Percentiles rank a stretch among this genome's conserved stretches.
Conservation (phyloP, 1,140 invertebrate species). For the Achatina immaculata region DNA sequence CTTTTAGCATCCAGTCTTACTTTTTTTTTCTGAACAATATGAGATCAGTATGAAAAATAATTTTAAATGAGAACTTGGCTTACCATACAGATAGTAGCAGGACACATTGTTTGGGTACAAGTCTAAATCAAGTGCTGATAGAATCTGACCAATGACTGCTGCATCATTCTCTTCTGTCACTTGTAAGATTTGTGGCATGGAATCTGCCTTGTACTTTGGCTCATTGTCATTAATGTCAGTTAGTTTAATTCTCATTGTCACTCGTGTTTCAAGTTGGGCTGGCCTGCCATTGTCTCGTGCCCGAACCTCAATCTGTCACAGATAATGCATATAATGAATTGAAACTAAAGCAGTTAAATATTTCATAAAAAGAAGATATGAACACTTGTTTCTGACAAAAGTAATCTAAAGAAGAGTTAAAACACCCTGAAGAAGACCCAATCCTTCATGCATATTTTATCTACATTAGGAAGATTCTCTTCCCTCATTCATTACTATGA, state of each 20-base stretch:
- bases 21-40: too few relatives aligned
- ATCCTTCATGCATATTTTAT: too few relatives aligned
- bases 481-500: too few relatives aligned
- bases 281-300: slow-evolving; percentile 44
- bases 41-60: too few relatives aligned
- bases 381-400: too few relatives aligned
- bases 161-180: slow-evolving; percentile 33
- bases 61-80: background rate
- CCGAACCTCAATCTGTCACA: slow-evolving; percentile 40
- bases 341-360: too few relatives aligned
- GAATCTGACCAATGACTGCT: slow-evolving; percentile 27
- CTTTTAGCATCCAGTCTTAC: too few relatives aligned
- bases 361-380: too few relatives aligned
- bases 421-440: too few relatives aligned
- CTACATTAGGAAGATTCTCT: too few relatives aligned
- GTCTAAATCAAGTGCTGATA: slow-evolving; percentile 36
- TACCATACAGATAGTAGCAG: slow-evolving; percentile 47
- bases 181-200: background rate
- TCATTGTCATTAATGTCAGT: slow-evolving; percentile 42
- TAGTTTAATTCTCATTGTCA: slow-evolving; percentile 38
- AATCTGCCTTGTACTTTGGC: slow-evolving; percentile 19
- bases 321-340: background rate
- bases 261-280: background rate
- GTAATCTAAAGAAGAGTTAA: too few relatives aligned
- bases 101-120: slow-evolving; percentile 15